A percentile compares a stretch with the other conserved stretches of the same genome.
phyloP scores from a whole-genome alignment of 2,888 invertebrate genomes.

The Arctia plantaginis region DNA sequence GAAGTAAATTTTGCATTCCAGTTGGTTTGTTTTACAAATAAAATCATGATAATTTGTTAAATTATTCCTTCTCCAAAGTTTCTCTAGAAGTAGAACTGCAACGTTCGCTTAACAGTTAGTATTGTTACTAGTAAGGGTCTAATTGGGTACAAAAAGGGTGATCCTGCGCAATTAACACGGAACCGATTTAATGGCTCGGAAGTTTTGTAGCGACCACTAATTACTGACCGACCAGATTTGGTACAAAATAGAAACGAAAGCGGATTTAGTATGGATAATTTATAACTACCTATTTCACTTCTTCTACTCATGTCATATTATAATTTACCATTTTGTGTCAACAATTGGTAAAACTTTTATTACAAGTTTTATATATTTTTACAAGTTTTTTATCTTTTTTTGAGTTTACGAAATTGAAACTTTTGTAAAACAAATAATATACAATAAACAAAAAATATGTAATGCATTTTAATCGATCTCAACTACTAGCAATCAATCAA shows the following conservation, averaged over 20 bases:
- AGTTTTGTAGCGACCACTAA: conserved; percentile 70
- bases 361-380: no score
- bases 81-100: conserved; percentile 9
- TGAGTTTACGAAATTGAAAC: background rate
- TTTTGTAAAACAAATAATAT: background rate
- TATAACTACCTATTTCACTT: background rate
- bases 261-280: conserved; percentile 7
- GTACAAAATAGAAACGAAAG: conserved; percentile 10
- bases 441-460: background rate
- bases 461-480: background rate
- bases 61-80: background rate
- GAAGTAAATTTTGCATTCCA: no score
- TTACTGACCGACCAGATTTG: conserved; percentile 57
- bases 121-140: conserved; percentile 52
- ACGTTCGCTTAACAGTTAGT: conserved; percentile 25
- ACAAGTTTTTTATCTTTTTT: background rate
- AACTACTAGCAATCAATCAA: background rate
- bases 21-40: background rate
- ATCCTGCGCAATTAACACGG: conserved; percentile 72
- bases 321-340: background rate
- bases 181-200: conserved; percentile 73
- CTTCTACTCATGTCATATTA: no score
- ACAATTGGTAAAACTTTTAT: no score
- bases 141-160: conserved; percentile 73
- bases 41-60: background rate